Conservation (phyloP, 2,113 vertebrate species). For the Thamnaconus septentrionalis region DNA sequence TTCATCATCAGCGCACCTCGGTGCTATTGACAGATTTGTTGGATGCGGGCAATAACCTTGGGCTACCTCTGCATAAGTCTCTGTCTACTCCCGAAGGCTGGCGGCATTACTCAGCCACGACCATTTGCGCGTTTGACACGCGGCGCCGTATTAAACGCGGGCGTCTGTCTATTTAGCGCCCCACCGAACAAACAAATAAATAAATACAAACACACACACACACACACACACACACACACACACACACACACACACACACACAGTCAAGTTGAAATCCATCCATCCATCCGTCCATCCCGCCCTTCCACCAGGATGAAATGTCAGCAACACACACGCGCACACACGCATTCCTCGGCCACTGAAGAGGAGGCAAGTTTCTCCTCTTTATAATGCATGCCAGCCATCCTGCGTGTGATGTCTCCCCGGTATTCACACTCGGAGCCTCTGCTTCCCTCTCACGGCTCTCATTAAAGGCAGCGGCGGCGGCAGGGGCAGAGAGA, state of each 20-base stretch:
- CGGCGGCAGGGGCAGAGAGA: slow-evolving; percentile 21
- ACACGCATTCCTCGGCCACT: too few relatives aligned
- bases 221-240: too few relatives aligned
- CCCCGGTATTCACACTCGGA: slow-evolving; percentile 37
- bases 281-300: slow-evolving; percentile 5
- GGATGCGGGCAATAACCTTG: slow-evolving; percentile 41
- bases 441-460: slow-evolving; percentile 37
- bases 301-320: slow-evolving; percentile 12
- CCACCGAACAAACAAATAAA: too few relatives aligned
- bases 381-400: slow-evolving; percentile 40
- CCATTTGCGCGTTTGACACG: slow-evolving; percentile 1
- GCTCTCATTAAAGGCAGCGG: slow-evolving; percentile 51
- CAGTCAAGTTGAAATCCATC: slow-evolving; percentile 10
- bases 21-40: slow-evolving; percentile 20
- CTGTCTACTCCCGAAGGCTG: not conserved
- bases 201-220: too few relatives aligned
- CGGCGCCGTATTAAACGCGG: not conserved
- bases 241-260: not conserved
- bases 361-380: slow-evolving; percentile 38
- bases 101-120: too few relatives aligned
- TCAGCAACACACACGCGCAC: not conserved
- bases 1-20: slow-evolving; percentile 29
- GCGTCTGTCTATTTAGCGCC: too few relatives aligned
- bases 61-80: slow-evolving; percentile 10
- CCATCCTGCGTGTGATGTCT: slow-evolving; percentile 47